These are phyloP conservation scores for Lepidostoma basale DNA, from an alignment of 1,140 invertebrate genomes.

Conservation along the genomic window DNA sequence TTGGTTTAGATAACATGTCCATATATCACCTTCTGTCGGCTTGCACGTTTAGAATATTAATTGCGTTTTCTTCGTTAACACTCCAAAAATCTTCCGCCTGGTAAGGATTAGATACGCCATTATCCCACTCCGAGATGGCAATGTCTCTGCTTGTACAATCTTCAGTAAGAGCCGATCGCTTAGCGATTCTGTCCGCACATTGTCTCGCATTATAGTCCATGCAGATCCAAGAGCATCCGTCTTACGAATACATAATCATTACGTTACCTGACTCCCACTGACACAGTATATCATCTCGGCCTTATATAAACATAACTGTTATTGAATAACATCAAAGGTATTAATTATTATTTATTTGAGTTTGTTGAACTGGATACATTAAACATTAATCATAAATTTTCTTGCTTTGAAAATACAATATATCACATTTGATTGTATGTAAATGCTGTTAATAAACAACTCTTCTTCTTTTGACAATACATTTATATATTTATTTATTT, in stretches of 20 bases:
- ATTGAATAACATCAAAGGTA: background rate
- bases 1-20: no score
- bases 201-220: background rate
- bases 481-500: no score
- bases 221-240: background rate
- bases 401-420: no score
- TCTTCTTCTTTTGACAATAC: no score
- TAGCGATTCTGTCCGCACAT: background rate
- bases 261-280: background rate
- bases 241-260: slow-evolving; percentile 3
- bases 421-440: no score
- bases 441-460: no score
- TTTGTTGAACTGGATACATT: slow-evolving; percentile 11
- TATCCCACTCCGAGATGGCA: background rate
- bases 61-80: background rate
- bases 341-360: background rate
- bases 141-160: background rate
- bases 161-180: background rate
- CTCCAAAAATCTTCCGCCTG: background rate
- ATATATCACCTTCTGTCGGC: background rate
- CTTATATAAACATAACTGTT: background rate
- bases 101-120: background rate
- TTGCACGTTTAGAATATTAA: background rate
- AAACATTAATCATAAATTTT: background rate
- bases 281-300: background rate